phyloP scores from a whole-genome alignment of 2,113 vertebrate species.

The Eleginops maclovinus region DNA sequence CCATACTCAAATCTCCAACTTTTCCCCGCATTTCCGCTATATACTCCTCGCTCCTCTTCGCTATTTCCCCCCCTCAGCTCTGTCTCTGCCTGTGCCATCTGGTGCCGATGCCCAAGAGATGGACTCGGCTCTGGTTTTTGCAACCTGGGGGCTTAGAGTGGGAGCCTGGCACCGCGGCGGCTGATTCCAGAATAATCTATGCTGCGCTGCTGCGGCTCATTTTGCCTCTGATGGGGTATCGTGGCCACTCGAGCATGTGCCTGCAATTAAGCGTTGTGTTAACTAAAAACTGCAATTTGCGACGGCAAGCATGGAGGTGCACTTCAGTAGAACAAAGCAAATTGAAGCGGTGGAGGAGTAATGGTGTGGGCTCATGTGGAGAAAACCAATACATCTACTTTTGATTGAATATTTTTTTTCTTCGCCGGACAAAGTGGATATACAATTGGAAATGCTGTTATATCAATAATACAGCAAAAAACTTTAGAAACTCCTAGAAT shows the following conservation, averaged over 20 bases:
- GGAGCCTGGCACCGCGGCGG: constrained; percentile 64
- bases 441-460: constrained; percentile 10
- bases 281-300: constrained; percentile 81
- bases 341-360: constrained; percentile 39
- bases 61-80: constrained; percentile 31
- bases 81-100: constrained; percentile 74
- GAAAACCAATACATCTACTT: constrained; percentile 44
- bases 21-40: constrained; percentile 57
- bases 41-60: constrained; percentile 39
- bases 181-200: constrained; percentile 75
- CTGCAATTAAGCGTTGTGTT: constrained; percentile 75
- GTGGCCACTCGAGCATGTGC: constrained; percentile 76
- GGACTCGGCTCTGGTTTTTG: constrained; percentile 64
- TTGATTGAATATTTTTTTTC: constrained; percentile 1
- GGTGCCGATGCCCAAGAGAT: constrained; percentile 72
- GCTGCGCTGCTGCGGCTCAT: constrained; percentile 63
- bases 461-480: background rate
- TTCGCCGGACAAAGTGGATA: background rate
- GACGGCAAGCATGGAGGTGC: constrained; percentile 71
- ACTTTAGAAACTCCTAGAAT: background rate
- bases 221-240: constrained; percentile 70
- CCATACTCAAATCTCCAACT: constrained; percentile 53
- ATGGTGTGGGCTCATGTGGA: constrained; percentile 6
- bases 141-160: constrained; percentile 60
- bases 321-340: constrained; percentile 64